These are phyloP conservation scores for Tetragnatha montana DNA, from an alignment of 2,888 invertebrate species.

Conservation along the genomic window DNA sequence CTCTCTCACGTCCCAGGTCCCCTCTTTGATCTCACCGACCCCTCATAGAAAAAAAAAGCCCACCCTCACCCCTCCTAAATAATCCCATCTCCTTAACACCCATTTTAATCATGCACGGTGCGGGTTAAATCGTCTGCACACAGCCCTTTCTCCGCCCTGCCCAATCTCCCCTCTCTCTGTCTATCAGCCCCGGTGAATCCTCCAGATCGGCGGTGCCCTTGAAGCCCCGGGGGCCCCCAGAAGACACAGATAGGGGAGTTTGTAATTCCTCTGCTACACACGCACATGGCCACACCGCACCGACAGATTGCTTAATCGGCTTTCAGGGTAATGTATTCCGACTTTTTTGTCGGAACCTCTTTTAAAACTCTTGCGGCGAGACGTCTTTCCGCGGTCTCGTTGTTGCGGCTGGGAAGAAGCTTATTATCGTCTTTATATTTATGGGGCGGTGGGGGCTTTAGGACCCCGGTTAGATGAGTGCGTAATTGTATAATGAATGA, in stretches of 20 bases:
- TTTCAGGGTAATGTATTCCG: constrained; percentile 55
- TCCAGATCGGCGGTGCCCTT: constrained; percentile 52
- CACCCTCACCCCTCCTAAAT: neutral
- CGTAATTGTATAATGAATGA: neutral
- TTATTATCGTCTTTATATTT: constrained; percentile 37
- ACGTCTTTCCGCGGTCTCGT: constrained; percentile 23
- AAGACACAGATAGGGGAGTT: constrained; percentile 52
- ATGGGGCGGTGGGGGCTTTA: constrained; percentile 4
- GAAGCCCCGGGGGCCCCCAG: constrained; percentile 26
- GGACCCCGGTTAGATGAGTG: neutral
- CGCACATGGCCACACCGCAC: constrained; percentile 69
- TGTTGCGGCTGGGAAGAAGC: constrained; percentile 9
- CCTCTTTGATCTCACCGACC: neutral
- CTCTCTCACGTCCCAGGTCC: too few species aligned
- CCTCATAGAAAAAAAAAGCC: neutral
- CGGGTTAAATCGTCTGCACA: constrained; percentile 42
- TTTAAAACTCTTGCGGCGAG: constrained; percentile 33
- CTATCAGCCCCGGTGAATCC: constrained; percentile 62
- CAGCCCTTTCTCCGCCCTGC: constrained; percentile 26
- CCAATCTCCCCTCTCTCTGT: constrained; percentile 37
- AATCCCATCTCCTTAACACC: constrained; percentile 19
- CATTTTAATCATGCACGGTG: constrained; percentile 20
- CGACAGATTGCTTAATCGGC: constrained; percentile 66
- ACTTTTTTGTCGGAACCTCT: constrained; percentile 57
- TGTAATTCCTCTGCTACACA: constrained; percentile 61